phyloP scores from a whole-genome alignment of 2,888 invertebrate genomes.

The Tanypteryx hageni region DNA sequence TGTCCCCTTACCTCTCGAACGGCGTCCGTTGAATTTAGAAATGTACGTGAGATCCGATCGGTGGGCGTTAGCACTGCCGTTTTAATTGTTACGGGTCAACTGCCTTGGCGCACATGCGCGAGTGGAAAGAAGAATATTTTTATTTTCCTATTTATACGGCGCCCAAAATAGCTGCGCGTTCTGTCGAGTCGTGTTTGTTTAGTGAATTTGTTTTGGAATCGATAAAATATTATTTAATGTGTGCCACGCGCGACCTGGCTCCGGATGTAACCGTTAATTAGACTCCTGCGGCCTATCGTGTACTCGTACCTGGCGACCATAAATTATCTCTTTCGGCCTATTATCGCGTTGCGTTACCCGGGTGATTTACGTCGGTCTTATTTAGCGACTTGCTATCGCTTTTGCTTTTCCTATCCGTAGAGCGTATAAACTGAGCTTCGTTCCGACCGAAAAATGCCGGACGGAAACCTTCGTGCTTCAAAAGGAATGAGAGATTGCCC shows the following conservation, averaged over 20 bases:
- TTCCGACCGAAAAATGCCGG: constrained; percentile 29
- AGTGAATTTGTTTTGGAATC: neutral
- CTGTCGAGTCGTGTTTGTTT: neutral
- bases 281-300: neutral
- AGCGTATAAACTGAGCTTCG: neutral
- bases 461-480: neutral
- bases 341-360: constrained; percentile 25
- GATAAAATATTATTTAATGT: neutral
- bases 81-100: constrained; percentile 16
- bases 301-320: constrained; percentile 20
- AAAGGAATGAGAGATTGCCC: neutral
- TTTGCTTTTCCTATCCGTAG: neutral
- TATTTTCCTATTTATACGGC: neutral
- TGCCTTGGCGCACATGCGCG: neutral
- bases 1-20: neutral
- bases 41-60: neutral
- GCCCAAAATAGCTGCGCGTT: neutral
- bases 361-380: constrained; percentile 50
- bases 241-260: neutral
- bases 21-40: constrained; percentile 53
- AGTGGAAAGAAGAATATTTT: neutral
- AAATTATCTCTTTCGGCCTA: constrained; percentile 54
- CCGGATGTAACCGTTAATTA: constrained; percentile 35
- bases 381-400: constrained; percentile 26
- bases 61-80: neutral